Percentiles rank a stretch among this genome's conserved stretches.
These are phyloP conservation scores for Leucoraja ocellata DNA, from an alignment of 2,797 vertebrate genomes.

Conservation along the genomic window DNA sequence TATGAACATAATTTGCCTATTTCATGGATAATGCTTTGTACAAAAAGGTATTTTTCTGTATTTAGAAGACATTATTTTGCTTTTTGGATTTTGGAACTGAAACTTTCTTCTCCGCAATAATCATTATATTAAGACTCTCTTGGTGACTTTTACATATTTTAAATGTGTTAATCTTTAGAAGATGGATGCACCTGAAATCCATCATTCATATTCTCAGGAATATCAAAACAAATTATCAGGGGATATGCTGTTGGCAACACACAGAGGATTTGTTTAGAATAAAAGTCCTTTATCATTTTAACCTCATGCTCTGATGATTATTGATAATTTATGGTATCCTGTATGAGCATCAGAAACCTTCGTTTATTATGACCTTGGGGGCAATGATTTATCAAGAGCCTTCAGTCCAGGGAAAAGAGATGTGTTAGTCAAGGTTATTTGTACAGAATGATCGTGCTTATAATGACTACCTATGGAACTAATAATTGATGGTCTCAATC, in stretches of 20 bases:
- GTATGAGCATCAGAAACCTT: neutral
- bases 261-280: neutral
- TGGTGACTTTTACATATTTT: neutral
- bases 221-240: neutral
- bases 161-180: neutral
- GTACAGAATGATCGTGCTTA: neutral
- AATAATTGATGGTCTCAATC: neutral
- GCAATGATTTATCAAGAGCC: neutral
- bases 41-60: neutral
- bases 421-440: neutral
- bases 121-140: neutral
- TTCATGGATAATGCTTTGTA: too few relatives aligned
- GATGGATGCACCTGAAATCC: neutral
- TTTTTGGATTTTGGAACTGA: neutral
- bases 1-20: too few relatives aligned
- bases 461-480: neutral
- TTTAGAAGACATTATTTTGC: neutral
- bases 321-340: neutral
- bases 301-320: neutral
- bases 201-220: neutral
- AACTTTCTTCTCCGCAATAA: too few relatives aligned
- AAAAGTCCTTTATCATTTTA: neutral
- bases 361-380: neutral
- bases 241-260: neutral
- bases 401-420: neutral